Base-by-base conservation (phyloP, 2,113 vertebrate genomes). In the Agapornis roseicollis region DNA sequence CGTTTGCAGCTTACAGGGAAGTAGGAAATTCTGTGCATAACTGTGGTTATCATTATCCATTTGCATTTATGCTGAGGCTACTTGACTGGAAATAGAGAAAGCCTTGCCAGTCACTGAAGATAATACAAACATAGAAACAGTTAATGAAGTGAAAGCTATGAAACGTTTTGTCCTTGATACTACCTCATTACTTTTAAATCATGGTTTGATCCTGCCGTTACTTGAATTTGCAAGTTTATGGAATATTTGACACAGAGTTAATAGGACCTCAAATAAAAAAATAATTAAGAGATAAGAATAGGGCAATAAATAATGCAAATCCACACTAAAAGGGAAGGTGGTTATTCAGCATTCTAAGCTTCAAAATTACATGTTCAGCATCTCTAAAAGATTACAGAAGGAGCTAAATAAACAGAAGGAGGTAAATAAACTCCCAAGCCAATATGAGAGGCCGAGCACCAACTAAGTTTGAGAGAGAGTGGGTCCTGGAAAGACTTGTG, bases 191-290 rank as follows among this genome's bases (percentile, higher is more conserved):
- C 71, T 85, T 87, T 78, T 31, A 70, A 85, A 70, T 52, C 39
- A 27, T 11, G 31, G 66, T 55, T 81, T 92, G 60, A 80, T 78
- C 69, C 50, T 88, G 69, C 63, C 33, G 68, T 84, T 85, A 37
- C 66, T 46, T 42, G 63, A 80, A 94, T 94, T 89, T 91, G 63
- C 65, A 84, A 81, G 71, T 91, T 94, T 92, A 86, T 89, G 90
- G 80, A 93, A 93, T 82, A 76, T 86, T 50, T 78, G 88, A 80
- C 79, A 42, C 46, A 68, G 84, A 95, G 79, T 92, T 92, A 92
- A 71, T 73, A 85, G 64, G 24, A 73, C 70, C 42, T 74, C 25
- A 78, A 81, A 88, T 79, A 77, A 50, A 73, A 81, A 78, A 53
- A 5, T 17, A 55, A 66, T 35, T 25, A n/a, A 77, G 69, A 77